Base-by-base conservation (phyloP, 2,113 vertebrate genomes). In the Lutjanus erythropterus region DNA sequence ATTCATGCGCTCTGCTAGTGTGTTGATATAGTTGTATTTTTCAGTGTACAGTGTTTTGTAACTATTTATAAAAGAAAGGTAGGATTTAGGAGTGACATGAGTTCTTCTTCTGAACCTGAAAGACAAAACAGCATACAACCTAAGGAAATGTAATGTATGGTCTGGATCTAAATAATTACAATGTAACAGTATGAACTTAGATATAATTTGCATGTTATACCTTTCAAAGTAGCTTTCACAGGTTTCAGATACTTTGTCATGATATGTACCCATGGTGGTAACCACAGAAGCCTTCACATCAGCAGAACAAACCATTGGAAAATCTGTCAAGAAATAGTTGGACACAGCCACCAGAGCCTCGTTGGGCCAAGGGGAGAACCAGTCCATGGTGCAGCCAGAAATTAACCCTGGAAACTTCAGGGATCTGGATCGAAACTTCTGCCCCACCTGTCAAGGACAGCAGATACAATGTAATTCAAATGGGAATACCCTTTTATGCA, bases 381-480 rank as follows among this genome's bases (percentile, higher is more conserved):
- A 96, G 91, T 96, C 95, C 94, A 96, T 91, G 0, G 96, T 96
- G 88, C 96, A 96, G 75, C 95, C 96, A 75, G 96, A 96, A 85
- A 96, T 96, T 67, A 96, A 88, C 35, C 94, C 95, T 11, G 96
- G 96, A 87, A 96, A 96, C 86, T 91, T 96, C 21, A 96, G 88
- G 9, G 94, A 94, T 70, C 91, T 93, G 49, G 84, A 91, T 78
- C 96, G 94, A 85, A 96, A 96, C 81, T 96, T 96, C 77, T 95
- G 95, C 37, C 95, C 96, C 71, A 96, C 89, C 91, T 92, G 39
- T 75, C 27, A 42, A 55, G 18, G 19, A 64, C 15, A 73, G 33
- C 18, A 66, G 19, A 72, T n/a, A 50, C 23, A 65, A 59, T 33
- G 5, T 35, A 49, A 42, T 29, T 64, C 0, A 44, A 68, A 29